These are phyloP conservation scores for Apis dorsata DNA, from an alignment of 1,140 invertebrate genomes.

Conservation along the genomic window DNA sequence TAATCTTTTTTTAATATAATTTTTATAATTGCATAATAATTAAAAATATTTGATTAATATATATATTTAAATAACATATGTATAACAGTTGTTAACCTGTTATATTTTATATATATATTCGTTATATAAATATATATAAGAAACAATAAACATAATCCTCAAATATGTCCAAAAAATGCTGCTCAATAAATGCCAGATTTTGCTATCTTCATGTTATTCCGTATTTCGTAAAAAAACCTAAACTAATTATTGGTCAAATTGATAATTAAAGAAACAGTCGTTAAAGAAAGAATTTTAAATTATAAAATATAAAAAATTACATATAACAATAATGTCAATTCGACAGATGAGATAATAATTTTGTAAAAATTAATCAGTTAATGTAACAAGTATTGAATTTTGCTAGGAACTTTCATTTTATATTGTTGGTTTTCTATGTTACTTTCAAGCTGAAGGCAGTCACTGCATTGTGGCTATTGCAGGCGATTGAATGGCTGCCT, in stretches of 20 bases:
- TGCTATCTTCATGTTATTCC: conserved; percentile 18
- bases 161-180: conserved; percentile 25
- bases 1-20: neutral
- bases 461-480: conserved; percentile 64
- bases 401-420: conserved; percentile 28
- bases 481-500: conserved; percentile 76
- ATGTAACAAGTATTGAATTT: neutral
- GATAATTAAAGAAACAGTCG: neutral
- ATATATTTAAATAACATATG: too few species aligned
- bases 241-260: neutral
- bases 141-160: conserved; percentile 21
- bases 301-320: neutral
- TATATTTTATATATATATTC: neutral
- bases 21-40: too few species aligned
- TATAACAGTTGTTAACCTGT: neutral
- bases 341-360: neutral
- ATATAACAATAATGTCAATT: rapidly evolving
- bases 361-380: neutral
- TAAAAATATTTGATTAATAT: neutral
- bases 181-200: conserved; percentile 30
- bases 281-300: neutral
- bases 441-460: conserved; percentile 56
- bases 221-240: conserved; percentile 18
- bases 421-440: conserved; percentile 13
- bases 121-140: conserved; percentile 23